Evolutionary conservation across 2,888 invertebrate species (phyloP), one percentile per base, ranked within the genome.

Genomic region (Prenolepis imparis): DNA sequence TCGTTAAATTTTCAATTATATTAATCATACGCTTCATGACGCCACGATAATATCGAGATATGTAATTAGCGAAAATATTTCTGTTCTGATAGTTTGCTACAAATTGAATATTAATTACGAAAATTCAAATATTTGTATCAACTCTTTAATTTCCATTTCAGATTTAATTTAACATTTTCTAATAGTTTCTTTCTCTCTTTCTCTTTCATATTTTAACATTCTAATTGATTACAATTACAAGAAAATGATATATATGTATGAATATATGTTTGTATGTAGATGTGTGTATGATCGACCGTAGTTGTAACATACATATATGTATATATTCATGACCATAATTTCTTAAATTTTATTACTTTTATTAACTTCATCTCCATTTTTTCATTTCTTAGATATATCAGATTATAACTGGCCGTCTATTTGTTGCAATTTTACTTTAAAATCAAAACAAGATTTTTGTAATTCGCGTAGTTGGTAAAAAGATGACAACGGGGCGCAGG

Each of bases 1-100:
- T 66, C 24, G 24, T 55, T 44, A 70, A 78, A 57, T 68, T 59
- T 78, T 68, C 57, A 55, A 68, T 78, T 57, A 57, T 68, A 68
- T 78, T 78, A 70, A 77, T 78, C 9, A 70, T 44, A 78, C 21
- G 78, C 44, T 59, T 68, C 32, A 44, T 68, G 44, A 59, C 1
- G 21, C 15, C 15, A 15, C 57, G 57, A 59, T 78, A 21, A 39
- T 44, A 63, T 55, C 18, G 57, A 18, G 18, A 32, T 44, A n/a
- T 77, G 11, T 39, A 77, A 68, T 77, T 77, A 77, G 28, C 18
- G 28, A 57, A 57, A 57, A 68, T 24, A 55, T 55, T 77, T 77
- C 52, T 64, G 12, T 55, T 66, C 55, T 21, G 75, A 68, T 78
- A 32, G 41, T 44, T 59, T 44, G 11, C 21, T 44, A 68, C 1